Base-by-base conservation (phyloP, 2,113 vertebrate genomes). In the Petromus typicus region DNA sequence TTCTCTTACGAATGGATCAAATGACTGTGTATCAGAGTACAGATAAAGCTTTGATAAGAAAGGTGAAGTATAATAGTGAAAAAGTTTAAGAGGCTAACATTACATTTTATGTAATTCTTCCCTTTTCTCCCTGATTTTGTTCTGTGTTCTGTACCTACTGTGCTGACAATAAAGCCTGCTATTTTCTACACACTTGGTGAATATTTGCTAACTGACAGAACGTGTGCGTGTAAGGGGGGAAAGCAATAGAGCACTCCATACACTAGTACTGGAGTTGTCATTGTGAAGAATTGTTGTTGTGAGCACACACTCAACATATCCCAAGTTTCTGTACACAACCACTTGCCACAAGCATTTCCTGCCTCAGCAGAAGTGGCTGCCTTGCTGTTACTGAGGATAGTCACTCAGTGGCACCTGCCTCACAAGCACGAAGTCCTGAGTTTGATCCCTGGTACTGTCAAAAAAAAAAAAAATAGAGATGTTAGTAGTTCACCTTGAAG, bases 171-270 rank as follows among this genome's bases (percentile, higher is more conserved):
- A 85, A 20, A 64, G 13, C 32, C 3, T 37, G 30, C 7, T 71
- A 11, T 56, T 83, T 86, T 17, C 2, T 85, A 48, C 92, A 6
- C n/a, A 45, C 9, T 66, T 2, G 59, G 40, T 51, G 67, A 92
- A 80, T 80, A 81, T n/a, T 86, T 86, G 18, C 63, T 73, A 82
- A 94, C 25, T 86, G 25, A 7, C 25, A 40, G n/a, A 92, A 82
- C 76, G 34, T 67, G 89, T 82, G 56, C 78, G 61, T 82, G 3
- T 7, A 76, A 76, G 18, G 69, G 75, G 45, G 27, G 51, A 78
- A 67, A 63, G 2, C 37, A 57, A 89, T 22, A 81, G 23, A 71
- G 69, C 1, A 76, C 7, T 1, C 66, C 9, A 25, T 25, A n/a
- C 40, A 79, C 64, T 7, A 66, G 2, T 37, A 76, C 61, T 7